phyloP scores from a whole-genome alignment of 53 echinoderm and acorn worm genomes.

The Stichopus horrens region DNA sequence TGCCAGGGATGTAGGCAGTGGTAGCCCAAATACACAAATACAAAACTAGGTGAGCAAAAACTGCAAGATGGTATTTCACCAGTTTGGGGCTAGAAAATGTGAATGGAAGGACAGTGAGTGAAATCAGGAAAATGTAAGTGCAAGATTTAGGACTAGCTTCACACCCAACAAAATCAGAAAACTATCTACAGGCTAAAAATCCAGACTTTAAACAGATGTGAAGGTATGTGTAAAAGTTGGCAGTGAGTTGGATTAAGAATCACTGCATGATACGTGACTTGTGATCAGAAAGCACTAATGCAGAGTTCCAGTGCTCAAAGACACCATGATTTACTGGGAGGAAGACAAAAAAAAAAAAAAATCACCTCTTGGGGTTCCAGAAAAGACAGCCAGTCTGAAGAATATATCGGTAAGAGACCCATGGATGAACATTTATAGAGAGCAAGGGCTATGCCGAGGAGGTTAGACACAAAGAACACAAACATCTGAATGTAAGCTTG shows the following conservation, averaged over 20 bases:
- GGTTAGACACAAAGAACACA: conserved; percentile 80
- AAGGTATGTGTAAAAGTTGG: no score
- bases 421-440: conserved; percentile 94
- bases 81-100: no score
- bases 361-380: conserved; percentile 93
- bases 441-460: conserved; percentile 87
- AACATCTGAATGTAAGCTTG: conserved; percentile 86
- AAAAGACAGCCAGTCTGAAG: conserved; percentile 99
- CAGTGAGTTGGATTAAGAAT: not conserved
- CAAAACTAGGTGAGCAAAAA: no score
- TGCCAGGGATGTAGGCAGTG: no score
- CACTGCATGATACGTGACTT: not conserved
- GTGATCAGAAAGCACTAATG: not conserved
- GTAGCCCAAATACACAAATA: no score
- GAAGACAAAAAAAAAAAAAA: not conserved
- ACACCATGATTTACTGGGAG: not conserved
- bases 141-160: no score
- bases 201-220: no score
- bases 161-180: no score
- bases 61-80: no score
- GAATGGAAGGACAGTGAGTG: no score
- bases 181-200: no score
- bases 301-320: not conserved
- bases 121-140: no score
- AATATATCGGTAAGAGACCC: conserved; percentile 93